Base-by-base conservation (phyloP, 2,113 vertebrate species). In the Noctilio leporinus region DNA sequence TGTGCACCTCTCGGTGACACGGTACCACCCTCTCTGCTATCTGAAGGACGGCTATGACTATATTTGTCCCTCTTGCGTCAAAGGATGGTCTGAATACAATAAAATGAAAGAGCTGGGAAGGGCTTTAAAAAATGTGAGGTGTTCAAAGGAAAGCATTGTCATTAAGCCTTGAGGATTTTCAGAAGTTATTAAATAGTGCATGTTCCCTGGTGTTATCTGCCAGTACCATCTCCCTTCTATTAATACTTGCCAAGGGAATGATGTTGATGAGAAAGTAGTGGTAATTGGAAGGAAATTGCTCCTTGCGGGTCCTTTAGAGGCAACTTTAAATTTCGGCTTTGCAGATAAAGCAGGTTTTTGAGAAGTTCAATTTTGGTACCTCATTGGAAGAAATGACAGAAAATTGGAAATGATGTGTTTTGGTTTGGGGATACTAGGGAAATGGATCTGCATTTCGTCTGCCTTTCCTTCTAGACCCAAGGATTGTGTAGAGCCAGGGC, bases 11-110 rank as follows among this genome's bases (percentile, higher is more conserved):
- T 76, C 40, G 0, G 8, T 77, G 72, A 80, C 72, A 24, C 47
- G 0, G 76, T 62, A 15, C 90, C 72, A 51, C 87, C 77, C 81
- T 35, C 89, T 93, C 90, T 72, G 65, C 84, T n/a, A 30, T 93
- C 62, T 33, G 87, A 95, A 59, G 88, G 72, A 90, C 24, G 16
- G 87, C 93, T 88, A 49, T 62, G 84, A 88, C 96, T 97, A 93
- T 96, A 96, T 96, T 95, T 92, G 81, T 95, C 55, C 77, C 40
- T 91, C 49, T 96, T 97, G 81, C 92, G 88, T 97, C 96, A 96
- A 95, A 96, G 90, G 87, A 82, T 88, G 65, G 67, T 64, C 91
- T 95, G 96, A 92, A 77, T 43, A 96, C 85, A 95, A 75, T 96
- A 81, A 90, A 95, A 96, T 95, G 53, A 95, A 96, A 95, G 81